Base-by-base conservation (phyloP, 1,140 invertebrate genomes). In the Drosophila willistoni region DNA sequence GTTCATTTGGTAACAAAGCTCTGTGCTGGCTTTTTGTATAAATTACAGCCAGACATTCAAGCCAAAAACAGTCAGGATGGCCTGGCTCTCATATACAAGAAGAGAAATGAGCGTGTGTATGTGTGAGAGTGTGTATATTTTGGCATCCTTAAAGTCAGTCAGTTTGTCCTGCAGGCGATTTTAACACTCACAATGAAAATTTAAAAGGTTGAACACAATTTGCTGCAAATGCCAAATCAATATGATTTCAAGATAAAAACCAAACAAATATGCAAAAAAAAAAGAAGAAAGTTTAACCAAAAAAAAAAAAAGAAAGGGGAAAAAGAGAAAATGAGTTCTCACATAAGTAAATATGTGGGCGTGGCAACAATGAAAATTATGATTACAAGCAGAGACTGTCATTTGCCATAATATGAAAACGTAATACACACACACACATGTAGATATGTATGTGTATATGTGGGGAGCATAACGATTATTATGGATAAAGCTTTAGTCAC, bases 331-430 rank as follows among this genome's bases (percentile, higher is more conserved):
- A 14, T n/a, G 64, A 60, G 36, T 41, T 67, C 47, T 57, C 41
- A 64, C 74, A 66, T 77, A 77, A 61, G 68, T 64, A 78, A 79
- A 78, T 72, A 55, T 34, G 75, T 47, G 22, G 73, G 74, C 68
- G 62, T 71, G 62, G 74, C 74, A 69, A 80, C 77, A 79, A 51
- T 73, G 77, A 79, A 80, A 77, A 81, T 73, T 77, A 77, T 77
- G 68, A 79, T 80, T 73, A 81, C 63, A 79, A 73, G 77, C 77
- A 81, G 67, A 71, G 67, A 71, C 68, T 72, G 68, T 72, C 72
- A 72, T 79, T 79, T 70, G 63, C 80, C 73, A 73, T 72, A 77
- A 73, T 76, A 84, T 80, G 44, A 51, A 51, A 51, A 19, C 17
- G 44, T 51, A 22, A 12, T 29, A 29, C 29, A 29, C 29, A 29